Conservation (phyloP, 2,113 vertebrate genomes). For the Rhabdomys dilectus region DNA sequence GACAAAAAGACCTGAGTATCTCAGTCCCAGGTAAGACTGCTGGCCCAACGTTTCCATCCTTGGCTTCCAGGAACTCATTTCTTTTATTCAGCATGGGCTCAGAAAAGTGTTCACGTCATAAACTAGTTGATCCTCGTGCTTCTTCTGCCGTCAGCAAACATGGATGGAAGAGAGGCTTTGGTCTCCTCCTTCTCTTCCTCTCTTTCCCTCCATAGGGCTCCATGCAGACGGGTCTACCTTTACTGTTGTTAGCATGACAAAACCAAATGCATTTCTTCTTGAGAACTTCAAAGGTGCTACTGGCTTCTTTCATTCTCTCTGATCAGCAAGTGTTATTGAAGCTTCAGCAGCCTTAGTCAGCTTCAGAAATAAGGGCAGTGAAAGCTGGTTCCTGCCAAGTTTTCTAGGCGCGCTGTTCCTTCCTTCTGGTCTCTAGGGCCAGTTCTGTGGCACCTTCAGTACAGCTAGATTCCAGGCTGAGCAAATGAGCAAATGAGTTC, state of each 20-base stretch:
- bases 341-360: neutral
- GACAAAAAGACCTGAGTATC: neutral
- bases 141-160: neutral
- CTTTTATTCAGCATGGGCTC: neutral
- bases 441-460: neutral
- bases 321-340: neutral
- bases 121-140: neutral
- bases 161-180: neutral
- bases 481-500: neutral
- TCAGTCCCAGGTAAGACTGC: neutral
- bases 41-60: neutral
- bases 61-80: slow-evolving; percentile 9
- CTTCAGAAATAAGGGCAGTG: neutral
- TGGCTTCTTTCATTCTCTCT: neutral
- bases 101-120: neutral
- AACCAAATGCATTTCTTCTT: neutral
- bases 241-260: neutral
- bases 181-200: no score
- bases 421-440: neutral
- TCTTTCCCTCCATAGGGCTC: neutral
- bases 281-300: neutral
- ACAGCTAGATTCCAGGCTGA: neutral
- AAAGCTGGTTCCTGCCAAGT: neutral
- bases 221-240: neutral
- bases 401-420: neutral